A percentile compares a stretch with the other conserved stretches of the same genome.
Evolutionary conservation across 2,797 vertebrate species (phyloP).

Genomic region (Lates japonicus): DNA sequence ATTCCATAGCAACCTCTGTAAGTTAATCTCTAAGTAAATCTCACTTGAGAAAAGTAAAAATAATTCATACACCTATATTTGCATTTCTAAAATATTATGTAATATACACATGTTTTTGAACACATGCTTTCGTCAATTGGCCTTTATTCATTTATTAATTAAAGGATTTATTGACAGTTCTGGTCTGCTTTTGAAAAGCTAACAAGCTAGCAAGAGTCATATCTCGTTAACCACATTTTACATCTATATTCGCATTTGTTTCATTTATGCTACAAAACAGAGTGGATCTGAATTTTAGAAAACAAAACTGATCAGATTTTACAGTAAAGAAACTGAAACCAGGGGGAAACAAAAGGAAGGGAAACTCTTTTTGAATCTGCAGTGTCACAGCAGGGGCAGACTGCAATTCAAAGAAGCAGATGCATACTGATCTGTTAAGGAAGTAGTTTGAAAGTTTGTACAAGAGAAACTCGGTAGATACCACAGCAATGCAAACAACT

Average conservation of each 20-base stretch:
- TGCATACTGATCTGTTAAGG: not conserved
- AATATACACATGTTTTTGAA: not conserved
- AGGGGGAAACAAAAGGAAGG: not conserved
- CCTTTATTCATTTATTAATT: not conserved
- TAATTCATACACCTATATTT: not conserved
- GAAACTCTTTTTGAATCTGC: not conserved
- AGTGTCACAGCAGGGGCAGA: not conserved
- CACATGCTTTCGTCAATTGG: not conserved
- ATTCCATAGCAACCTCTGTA: not conserved
- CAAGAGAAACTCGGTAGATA: not conserved
- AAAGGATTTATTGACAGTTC: not conserved
- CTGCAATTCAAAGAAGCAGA: not conserved
- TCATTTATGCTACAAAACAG: not conserved
- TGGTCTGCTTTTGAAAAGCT: not conserved
- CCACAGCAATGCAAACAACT: not conserved
- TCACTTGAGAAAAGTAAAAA: not conserved
- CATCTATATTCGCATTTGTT: no score
- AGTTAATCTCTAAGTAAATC: no score
- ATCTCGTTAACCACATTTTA: not conserved
- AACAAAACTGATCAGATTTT: not conserved
- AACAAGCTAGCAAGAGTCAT: not conserved
- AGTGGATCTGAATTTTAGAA: not conserved
- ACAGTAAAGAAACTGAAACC: not conserved
- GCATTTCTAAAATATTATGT: not conserved
- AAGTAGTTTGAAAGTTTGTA: no score